Percentiles rank a stretch among this genome's conserved stretches.
Evolutionary conservation across 2,888 invertebrate genomes (phyloP).

Genomic region (Drosophila kuntzei): DNA sequence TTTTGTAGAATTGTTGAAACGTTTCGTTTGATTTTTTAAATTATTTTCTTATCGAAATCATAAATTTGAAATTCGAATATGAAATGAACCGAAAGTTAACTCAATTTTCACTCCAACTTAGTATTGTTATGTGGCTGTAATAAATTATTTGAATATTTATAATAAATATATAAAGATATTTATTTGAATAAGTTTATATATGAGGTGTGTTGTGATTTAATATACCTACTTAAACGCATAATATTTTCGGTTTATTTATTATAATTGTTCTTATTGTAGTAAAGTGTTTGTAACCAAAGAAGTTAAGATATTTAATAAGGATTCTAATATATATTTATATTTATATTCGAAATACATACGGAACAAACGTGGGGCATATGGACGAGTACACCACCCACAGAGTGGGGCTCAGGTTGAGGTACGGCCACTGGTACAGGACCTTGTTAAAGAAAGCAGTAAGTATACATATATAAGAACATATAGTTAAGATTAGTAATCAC

Average conservation of each 20-base stretch:
- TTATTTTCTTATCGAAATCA: constrained; percentile 13
- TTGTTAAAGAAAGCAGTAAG: constrained; percentile 57
- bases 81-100: constrained; percentile 28
- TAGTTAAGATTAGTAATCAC: constrained; percentile 54
- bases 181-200: constrained; percentile 25
- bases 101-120: constrained; percentile 52
- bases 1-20: constrained; percentile 69
- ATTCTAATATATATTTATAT: constrained; percentile 32
- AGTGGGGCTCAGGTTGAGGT: constrained; percentile 90
- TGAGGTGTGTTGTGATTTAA: constrained; percentile 48
- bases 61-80: constrained; percentile 20
- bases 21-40: constrained; percentile 35
- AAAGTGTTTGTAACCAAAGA: constrained; percentile 60
- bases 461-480: constrained; percentile 8
- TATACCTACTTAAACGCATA: constrained; percentile 74
- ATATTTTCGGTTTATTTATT: constrained; percentile 36
- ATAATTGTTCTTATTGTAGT: constrained; percentile 29
- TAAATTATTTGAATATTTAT: constrained; percentile 47
- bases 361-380: constrained; percentile 96
- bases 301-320: constrained; percentile 45
- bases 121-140: constrained; percentile 65
- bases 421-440: constrained; percentile 86
- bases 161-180: constrained; percentile 40
- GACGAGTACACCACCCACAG: constrained; percentile 94
- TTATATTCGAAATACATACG: constrained; percentile 84